Base-by-base conservation (phyloP, 2,113 vertebrate species). In the Petroica traversi region DNA sequence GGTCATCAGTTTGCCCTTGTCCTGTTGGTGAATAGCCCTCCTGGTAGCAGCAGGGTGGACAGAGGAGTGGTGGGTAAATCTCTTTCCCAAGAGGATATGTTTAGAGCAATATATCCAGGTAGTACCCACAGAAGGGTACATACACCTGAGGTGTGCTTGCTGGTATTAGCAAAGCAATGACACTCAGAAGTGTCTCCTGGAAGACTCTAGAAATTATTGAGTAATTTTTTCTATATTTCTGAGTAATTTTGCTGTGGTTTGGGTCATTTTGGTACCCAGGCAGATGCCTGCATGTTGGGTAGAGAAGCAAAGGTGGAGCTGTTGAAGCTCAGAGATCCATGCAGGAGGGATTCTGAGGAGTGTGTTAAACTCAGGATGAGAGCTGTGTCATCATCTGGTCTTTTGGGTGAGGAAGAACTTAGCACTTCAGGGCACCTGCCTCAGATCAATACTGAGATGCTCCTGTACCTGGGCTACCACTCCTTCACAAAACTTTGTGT, bases 401-500 rank as follows among this genome's bases (percentile, higher is more conserved):
- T 38, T 86, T 46, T 71, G 59, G 29, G 26, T 90, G 48, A 77
- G 41, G 45, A 88, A 67, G 31, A 76, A 25, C 38, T 76, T 46
- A 36, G 1, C 0, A 1, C 51, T 92, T 83, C 67, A 73, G 20
- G 2, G 2, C 25, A 46, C 7, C 28, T 67, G 36, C 31, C 36
- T 91, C 57, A 43, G 48, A 25, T 75, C 14, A 7, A 6, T 58
- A 49, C 55, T 69, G 73, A 89, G 84, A 15, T 74, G 48, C 34
- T 90, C 38, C 69, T 73, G 22, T 74, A 57, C 29, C 26, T 1
- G 6, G 71, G 34, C 63, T 57, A 11, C 14, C 54, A 36, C 23
- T 74, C 34, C 25, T 85, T 34, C 41, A 83, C n/a, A 54, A 67
- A 75, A 6, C 15, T 59, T 52, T 5, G 16, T 52, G 41, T 58